Evolutionary conservation across 2,113 vertebrate genomes (phyloP).

Genomic region (Cynocephalus volans): DNA sequence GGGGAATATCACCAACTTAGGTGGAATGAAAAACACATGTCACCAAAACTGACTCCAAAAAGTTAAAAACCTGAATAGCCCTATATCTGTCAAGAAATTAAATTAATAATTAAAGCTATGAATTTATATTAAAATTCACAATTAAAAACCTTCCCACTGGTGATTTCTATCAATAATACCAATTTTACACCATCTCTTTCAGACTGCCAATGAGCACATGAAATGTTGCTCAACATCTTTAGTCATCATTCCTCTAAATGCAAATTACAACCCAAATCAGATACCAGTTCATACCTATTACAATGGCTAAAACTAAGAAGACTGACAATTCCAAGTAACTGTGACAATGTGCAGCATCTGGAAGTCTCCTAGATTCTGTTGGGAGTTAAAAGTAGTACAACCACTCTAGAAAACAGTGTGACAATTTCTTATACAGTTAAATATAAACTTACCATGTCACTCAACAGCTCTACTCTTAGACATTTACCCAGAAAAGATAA

Average conservation of each 20-base stretch:
- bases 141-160: not conserved
- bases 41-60: not conserved
- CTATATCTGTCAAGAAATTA: not conserved
- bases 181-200: not conserved
- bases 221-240: not conserved
- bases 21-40: not conserved
- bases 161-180: not conserved
- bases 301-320: not conserved
- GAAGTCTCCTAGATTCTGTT: not conserved
- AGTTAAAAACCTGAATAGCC: not conserved
- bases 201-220: not conserved
- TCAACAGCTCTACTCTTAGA: not conserved
- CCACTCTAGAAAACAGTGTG: not conserved
- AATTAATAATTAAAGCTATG: not conserved
- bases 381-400: conserved; percentile 36
- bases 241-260: not conserved
- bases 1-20: not conserved
- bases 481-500: conserved; percentile 27
- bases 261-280: not conserved
- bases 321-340: not conserved
- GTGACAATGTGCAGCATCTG: not conserved
- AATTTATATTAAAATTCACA: not conserved
- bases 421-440: conserved; percentile 39
- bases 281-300: not conserved
- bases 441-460: conserved; percentile 21